These are phyloP conservation scores for Ceratitis capitata DNA, from an alignment of 1,140 invertebrate genomes.

Conservation along the genomic window DNA sequence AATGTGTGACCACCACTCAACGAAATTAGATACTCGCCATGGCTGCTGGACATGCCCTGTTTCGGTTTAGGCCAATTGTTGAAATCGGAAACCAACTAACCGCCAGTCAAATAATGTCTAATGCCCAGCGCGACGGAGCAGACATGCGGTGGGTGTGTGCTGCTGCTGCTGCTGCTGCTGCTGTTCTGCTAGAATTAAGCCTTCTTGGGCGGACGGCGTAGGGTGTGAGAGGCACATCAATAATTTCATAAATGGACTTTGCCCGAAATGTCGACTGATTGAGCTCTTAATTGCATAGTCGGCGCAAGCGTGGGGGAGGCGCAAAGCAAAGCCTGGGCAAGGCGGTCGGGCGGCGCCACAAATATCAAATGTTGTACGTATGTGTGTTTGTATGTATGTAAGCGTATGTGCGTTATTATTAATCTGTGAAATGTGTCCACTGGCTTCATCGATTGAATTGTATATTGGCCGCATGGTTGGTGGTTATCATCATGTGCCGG, in stretches of 20 bases:
- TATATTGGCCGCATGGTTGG: conserved; percentile 3
- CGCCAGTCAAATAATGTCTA: conserved; percentile 12
- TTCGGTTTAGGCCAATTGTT: conserved; percentile 32
- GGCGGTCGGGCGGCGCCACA: background rate
- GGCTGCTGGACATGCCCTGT: conserved; percentile 14
- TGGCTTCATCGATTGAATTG: conserved; percentile 7
- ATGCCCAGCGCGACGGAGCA: background rate
- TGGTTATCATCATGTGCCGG: background rate
- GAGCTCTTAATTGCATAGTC: conserved; percentile 8
- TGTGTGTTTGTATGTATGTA: background rate
- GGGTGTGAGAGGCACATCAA: background rate
- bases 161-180: background rate
- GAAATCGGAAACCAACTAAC: conserved; percentile 33
- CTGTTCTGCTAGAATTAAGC: background rate
- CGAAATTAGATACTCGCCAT: conserved; percentile 31
- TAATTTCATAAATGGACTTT: conserved; percentile 38
- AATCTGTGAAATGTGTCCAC: conserved; percentile 27
- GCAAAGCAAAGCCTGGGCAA: too few species aligned
- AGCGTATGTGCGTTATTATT: conserved; percentile 10
- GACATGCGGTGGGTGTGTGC: background rate
- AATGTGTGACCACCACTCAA: conserved; percentile 5
- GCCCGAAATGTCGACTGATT: conserved; percentile 30
- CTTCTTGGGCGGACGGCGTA: background rate
- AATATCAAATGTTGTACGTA: background rate
- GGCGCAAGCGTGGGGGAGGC: background rate